Evolutionary conservation across 2,797 vertebrate species (phyloP).

Genomic region (Aulostomus chinensis): DNA sequence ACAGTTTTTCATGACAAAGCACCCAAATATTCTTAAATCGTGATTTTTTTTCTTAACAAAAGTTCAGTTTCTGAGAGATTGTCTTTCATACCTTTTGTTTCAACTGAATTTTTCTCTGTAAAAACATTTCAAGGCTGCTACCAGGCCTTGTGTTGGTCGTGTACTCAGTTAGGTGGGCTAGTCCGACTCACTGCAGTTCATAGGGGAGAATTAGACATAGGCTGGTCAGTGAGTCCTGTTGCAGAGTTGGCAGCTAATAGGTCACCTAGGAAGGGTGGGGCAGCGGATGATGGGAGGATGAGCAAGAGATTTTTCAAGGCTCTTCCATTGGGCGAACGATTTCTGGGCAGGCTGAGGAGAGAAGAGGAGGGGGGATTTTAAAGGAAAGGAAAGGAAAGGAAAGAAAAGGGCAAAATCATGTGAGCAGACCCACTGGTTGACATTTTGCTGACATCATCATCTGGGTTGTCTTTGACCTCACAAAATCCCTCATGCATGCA

Average conservation of each 20-base stretch:
- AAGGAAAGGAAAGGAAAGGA: slow-evolving; percentile 10
- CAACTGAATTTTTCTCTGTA: no score
- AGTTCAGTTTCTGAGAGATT: no score
- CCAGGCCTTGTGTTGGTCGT: slow-evolving; percentile 12
- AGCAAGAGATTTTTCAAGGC: slow-evolving; percentile 52
- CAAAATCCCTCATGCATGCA: slow-evolving; percentile 11
- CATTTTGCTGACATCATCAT: slow-evolving; percentile 22
- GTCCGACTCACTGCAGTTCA: slow-evolving; percentile 47
- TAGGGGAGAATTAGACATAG: slow-evolving; percentile 55
- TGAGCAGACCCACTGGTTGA: slow-evolving; percentile 37
- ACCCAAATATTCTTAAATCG: no score
- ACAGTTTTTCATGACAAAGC: no score
- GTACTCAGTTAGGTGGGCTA: slow-evolving; percentile 31
- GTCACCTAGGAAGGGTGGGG: slow-evolving; percentile 59
- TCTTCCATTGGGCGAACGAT: slow-evolving; percentile 38
- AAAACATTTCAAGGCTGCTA: no score
- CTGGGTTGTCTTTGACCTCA: slow-evolving; percentile 10
- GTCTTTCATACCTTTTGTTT: no score
- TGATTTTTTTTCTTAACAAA: neutral
- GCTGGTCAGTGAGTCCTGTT: slow-evolving; percentile 42
- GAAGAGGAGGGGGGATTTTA: slow-evolving; percentile 7
- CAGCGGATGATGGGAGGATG: slow-evolving; percentile 54
- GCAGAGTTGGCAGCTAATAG: slow-evolving; percentile 61
- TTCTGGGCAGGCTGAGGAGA: slow-evolving; percentile 18
- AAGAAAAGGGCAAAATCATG: slow-evolving; percentile 34